Base-by-base conservation (phyloP, 2,113 vertebrate genomes). In the Gobio gobio region DNA sequence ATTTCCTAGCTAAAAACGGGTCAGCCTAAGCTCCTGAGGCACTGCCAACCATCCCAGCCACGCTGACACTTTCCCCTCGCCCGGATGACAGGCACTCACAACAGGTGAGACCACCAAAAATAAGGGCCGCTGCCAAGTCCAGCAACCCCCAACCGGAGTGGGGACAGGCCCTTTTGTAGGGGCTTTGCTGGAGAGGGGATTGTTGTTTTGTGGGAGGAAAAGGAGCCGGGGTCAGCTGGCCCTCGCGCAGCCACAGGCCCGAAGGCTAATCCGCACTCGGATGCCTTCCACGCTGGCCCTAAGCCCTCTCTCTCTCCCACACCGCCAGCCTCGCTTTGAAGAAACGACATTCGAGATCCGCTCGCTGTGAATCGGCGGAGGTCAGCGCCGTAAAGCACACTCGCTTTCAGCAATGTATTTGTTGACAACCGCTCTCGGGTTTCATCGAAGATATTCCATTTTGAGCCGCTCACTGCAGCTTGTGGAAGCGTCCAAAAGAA, bases 1-100 rank as follows among this genome's bases (percentile, higher is more conserved):
- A 93, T 95, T 95, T 95, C 94, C 94, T 93, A 94, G 94, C 95
- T 94, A 95, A 95, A 95, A 95, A 94, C 94, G 93, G 93, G 93
- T 93, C 89, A 1, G 88, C 91, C 91, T 95, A 95, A 95, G 94
- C 95, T 92, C 93, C 89, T 86, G 92, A 94, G 92, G 91, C 93
- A 95, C 92, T 93, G 93, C 94, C 94, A 95, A 94, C 94, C 93
- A 94, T 95, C 93, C 93, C 93, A 95, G 93, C 93, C 94, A 95
- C 93, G 92, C 94, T 94, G 94, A 95, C 94, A 95, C 94, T 94
- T 94, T 95, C 94, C 93, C 88, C 92, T 79, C 91, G 91, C 68
- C 74, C 59, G 81, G 58, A 91, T 89, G 93, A 94, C 93, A 93
- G 93, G 94, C 91, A 92, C 91, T 86, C 91, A 82, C 90, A 95